Evolutionary conservation across 2,113 vertebrate genomes (phyloP), one percentile per base, ranked within the genome.

Genomic region (Lycocorax pyrrhopterus): DNA sequence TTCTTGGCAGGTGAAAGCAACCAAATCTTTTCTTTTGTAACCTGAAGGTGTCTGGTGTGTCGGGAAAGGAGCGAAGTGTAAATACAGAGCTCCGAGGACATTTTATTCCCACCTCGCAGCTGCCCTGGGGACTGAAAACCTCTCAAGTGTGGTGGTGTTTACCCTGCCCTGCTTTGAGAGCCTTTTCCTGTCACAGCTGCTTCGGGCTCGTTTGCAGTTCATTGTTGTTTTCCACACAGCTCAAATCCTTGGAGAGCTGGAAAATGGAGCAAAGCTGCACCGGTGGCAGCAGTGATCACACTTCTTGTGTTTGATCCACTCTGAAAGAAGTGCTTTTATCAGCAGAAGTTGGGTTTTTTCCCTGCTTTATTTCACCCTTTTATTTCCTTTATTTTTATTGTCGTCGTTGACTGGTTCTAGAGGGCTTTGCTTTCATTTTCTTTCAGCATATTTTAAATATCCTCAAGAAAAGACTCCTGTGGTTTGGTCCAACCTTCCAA

Each of bases 1-100:
- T 73, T 82, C 66, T 58, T 82, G 79, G 71, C 73, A 84, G 88
- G 72, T 86, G 41, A 80, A 91, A 90, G 29, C 81, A 89, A 94
- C 85, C 53, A 94, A 56, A 23, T 15, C 10, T 69, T 87, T 76
- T 30, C 30, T 72, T 83, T 59, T 18, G 4, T 35, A 49, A 89
- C 72, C 67, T 29, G 6, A n/a, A 76, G 27, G 56, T 13, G 5
- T 76, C 67, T 62, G 52, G 30, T 46, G 47, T 64, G 52, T 46
- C 35, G 41, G 26, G 21, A 19, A 43, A 51, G 60, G 64, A 64
- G 18, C 17, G 26, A 62, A 39, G 58, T 72, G 75, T 41, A 94
- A 94, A 89, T 32, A 60, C 33, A 29, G 55, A 74, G 56, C 44
- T n/a, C 14, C 53, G 32, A 76, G 47, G n/a, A 26, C 33, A 7